Conservation (phyloP, 2,113 vertebrate genomes). For the Peromyscus leucopus region DNA sequence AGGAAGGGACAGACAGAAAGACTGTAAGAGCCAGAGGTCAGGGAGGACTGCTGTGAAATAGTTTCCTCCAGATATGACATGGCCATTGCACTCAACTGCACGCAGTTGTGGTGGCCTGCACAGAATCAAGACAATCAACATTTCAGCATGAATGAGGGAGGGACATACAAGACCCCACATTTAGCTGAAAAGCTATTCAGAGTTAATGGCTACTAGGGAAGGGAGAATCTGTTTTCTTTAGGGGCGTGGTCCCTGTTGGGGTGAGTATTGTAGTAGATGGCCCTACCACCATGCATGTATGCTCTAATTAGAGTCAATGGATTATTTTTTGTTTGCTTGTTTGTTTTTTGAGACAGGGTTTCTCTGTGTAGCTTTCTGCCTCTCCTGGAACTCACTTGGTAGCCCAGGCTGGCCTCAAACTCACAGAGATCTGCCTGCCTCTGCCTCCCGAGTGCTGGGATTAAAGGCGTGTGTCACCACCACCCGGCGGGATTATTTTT, state of each 20-base stretch:
- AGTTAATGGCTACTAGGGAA: not conserved
- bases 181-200: not conserved
- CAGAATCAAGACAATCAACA: not conserved
- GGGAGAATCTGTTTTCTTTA: not conserved
- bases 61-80: not conserved
- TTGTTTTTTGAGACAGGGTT: too few relatives aligned
- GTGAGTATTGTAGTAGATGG: too few relatives aligned
- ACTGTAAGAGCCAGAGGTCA: not conserved
- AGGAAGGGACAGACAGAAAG: not conserved
- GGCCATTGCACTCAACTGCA: not conserved
- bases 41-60: not conserved
- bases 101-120: not conserved
- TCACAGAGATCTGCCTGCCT: too few relatives aligned
- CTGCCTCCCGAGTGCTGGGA: too few relatives aligned
- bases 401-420: too few relatives aligned
- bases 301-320: not conserved
- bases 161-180: not conserved
- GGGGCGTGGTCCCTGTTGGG: not conserved
- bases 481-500: not conserved
- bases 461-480: too few relatives aligned
- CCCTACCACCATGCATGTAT: not conserved
- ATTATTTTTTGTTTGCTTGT: too few relatives aligned
- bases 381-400: too few relatives aligned
- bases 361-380: too few relatives aligned
- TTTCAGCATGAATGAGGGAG: not conserved